A percentile compares a stretch with the other conserved stretches of the same genome.
Conservation (phyloP, 2,797 vertebrate genomes). For the Malacoraja senta region DNA sequence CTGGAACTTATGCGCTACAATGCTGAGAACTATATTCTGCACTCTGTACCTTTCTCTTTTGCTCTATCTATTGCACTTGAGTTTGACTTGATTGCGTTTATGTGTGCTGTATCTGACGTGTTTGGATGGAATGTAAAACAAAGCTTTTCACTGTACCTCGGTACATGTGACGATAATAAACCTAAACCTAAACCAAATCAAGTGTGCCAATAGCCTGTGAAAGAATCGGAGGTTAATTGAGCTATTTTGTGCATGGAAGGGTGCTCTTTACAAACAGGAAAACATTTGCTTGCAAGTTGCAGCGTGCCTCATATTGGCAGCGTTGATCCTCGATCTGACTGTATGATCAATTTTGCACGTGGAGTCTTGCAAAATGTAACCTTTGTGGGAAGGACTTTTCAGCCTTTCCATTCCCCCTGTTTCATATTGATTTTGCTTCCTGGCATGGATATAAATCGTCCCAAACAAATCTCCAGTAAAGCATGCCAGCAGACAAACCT, state of each 20-base stretch:
- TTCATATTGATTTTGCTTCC: neutral
- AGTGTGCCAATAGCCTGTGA: neutral
- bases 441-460: neutral
- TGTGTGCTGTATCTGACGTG: no score
- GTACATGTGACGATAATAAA: no score
- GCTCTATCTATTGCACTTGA: no score
- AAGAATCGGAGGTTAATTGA: neutral
- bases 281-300: neutral
- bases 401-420: neutral
- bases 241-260: neutral
- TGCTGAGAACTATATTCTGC: no score
- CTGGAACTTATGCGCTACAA: no score
- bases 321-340: neutral
- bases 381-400: neutral
- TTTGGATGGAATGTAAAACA: no score
- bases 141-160: no score
- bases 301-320: neutral
- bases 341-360: neutral
- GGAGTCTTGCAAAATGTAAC: neutral
- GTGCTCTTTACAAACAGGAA: neutral
- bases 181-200: neutral
- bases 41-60: no score
- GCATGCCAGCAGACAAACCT: neutral
- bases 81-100: no score
- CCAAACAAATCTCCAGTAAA: neutral